These are phyloP conservation scores for Pyxicephalus adspersus DNA, from an alignment of 2,113 vertebrate species.

Conservation along the genomic window DNA sequence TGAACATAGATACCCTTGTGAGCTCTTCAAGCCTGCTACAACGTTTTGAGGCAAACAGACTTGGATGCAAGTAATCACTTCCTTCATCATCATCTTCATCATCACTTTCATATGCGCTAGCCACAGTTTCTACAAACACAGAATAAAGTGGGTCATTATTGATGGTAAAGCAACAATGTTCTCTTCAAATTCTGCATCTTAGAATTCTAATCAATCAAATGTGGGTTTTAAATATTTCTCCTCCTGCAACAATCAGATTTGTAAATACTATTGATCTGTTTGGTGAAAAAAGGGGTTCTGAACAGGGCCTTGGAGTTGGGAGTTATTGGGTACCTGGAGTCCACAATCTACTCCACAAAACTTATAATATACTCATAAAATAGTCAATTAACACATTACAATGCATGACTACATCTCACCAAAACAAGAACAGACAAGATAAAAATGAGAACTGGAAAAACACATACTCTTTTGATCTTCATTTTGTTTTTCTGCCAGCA, in stretches of 20 bases:
- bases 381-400: not conserved
- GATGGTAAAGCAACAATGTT: too few relatives aligned
- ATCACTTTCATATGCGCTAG: slow-evolving; percentile 60
- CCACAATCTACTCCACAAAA: too few relatives aligned
- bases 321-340: too few relatives aligned
- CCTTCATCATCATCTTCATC: slow-evolving; percentile 78
- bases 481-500: slow-evolving; percentile 69
- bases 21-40: slow-evolving; percentile 90
- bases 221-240: too few relatives aligned
- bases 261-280: too few relatives aligned
- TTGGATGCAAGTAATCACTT: slow-evolving; percentile 92
- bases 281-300: too few relatives aligned
- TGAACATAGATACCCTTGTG: slow-evolving; percentile 79
- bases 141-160: not conserved
- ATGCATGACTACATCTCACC: not conserved
- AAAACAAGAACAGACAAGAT: not conserved
- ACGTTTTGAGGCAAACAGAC: slow-evolving; percentile 92
- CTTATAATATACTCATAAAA: too few relatives aligned
- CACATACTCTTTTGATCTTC: slow-evolving; percentile 80
- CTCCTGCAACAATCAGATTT: too few relatives aligned
- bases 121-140: slow-evolving; percentile 61
- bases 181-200: too few relatives aligned
- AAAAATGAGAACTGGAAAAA: not conserved
- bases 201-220: too few relatives aligned
- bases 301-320: too few relatives aligned